Evolutionary conservation across 2,888 invertebrate species (phyloP).

Genomic region (Diloba caeruleocephala): DNA sequence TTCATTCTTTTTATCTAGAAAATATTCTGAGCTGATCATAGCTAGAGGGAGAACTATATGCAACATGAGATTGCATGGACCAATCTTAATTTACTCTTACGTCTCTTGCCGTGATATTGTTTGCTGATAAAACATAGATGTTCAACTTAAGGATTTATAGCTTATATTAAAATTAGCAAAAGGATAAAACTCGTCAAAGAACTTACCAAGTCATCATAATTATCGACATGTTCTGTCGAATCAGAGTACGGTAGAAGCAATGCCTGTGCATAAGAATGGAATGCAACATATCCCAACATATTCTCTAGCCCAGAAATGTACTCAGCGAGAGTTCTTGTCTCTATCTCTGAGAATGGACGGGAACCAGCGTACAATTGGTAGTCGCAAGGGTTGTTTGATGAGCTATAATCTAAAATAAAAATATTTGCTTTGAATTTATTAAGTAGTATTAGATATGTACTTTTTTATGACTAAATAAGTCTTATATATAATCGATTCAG

Average conservation of each 20-base stretch:
- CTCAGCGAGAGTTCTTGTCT: slow-evolving; percentile 88
- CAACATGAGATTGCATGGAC: too few species aligned
- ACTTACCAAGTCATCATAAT: slow-evolving; percentile 84
- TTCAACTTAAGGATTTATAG: too few species aligned
- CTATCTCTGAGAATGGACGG: slow-evolving; percentile 92
- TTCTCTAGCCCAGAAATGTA: slow-evolving; percentile 87
- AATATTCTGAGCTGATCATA: too few species aligned
- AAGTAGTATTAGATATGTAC: too few species aligned
- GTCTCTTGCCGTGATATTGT: too few species aligned
- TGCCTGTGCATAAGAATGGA: slow-evolving; percentile 93
- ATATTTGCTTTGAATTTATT: neutral
- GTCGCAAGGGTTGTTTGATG: slow-evolving; percentile 90
- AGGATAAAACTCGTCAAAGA: neutral
- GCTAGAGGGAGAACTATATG: too few species aligned
- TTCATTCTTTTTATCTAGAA: too few species aligned
- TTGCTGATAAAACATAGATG: too few species aligned
- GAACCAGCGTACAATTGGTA: slow-evolving; percentile 91
- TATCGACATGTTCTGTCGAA: slow-evolving; percentile 81
- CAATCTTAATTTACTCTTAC: too few species aligned
- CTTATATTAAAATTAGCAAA: too few species aligned
- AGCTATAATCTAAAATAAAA: slow-evolving; percentile 60
- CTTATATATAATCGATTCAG: too few species aligned
- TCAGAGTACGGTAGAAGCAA: slow-evolving; percentile 92
- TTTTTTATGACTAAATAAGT: too few species aligned
- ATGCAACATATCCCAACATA: slow-evolving; percentile 90